Base-by-base conservation (phyloP, 1,140 invertebrate genomes). In the Adoxophyes honmai region DNA sequence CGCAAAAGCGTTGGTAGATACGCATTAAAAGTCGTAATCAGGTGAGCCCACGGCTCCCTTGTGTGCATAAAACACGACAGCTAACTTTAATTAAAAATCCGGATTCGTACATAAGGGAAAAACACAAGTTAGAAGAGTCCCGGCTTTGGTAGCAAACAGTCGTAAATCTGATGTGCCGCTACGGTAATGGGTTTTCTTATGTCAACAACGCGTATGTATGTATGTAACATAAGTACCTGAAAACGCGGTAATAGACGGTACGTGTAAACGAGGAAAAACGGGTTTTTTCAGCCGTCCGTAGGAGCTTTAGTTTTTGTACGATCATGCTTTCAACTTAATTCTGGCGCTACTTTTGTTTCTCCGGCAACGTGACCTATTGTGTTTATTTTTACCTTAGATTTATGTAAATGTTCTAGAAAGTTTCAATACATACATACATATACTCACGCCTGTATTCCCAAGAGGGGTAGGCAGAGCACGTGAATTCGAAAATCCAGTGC, bases 111-210 rank as follows among this genome's bases (percentile, higher is more conserved):
- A 66, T 57, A 59, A 59, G 60, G 62, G 68, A 65, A 74, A 68
- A 55, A 70, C 59, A 66, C 62, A 62, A 64, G 66, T 68, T 68
- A 55, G 37, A 56, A 59, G 21, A 28, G 39, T 44, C 39, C 39
- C 39, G 10, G 39, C 60, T 57, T 54, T 37, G 59, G 59, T 55
- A 59, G 67, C 64, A 70, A 73, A 73, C 66, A 73, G 63, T 69
- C 68, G 70, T 75, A 75, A 75, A 75, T 73, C 73, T 62, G 62
- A 69, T 66, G 66, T 60, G 60, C 62, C 61, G 66, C 62, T 60
- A 55, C 64, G 48, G 64, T 75, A 73, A 75, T 75, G 67, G 73
- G 67, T 75, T 75, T 73, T 70, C 73, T 70, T 68, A 58, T 70
- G 70, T 75, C 67, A 75, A 75, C 70, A 75, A 64, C 66, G 63